Evolutionary conservation across 37 sponge, comb jelly and placozoan genomes (phyloP).

Genomic region (Eunapius fragilis): DNA sequence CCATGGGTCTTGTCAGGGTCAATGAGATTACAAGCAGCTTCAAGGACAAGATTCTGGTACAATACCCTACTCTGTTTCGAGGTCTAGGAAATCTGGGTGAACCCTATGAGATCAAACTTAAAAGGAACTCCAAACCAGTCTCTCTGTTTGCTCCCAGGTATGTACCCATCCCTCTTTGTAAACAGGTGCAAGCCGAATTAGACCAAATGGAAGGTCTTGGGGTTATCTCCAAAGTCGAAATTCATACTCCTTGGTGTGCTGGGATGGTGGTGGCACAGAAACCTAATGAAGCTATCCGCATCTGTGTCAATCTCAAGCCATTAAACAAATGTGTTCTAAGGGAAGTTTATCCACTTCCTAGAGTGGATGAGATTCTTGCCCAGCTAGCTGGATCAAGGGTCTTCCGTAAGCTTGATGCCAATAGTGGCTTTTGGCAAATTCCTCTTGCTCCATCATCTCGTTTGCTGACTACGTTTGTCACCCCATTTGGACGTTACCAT

Average conservation of each 20-base stretch:
- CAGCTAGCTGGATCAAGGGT: constrained; percentile 7
- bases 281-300: constrained; percentile 13
- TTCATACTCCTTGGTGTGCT: constrained; percentile 39
- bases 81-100: constrained; percentile 10
- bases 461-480: no score
- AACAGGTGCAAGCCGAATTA: constrained; percentile 12
- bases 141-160: constrained; percentile 9
- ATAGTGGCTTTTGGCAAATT: constrained; percentile 32
- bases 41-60: not conserved
- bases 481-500: no score
- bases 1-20: constrained; percentile 8
- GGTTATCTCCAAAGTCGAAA: constrained; percentile 24
- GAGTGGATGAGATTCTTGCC: no score
- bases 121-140: constrained; percentile 19
- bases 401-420: constrained; percentile 24
- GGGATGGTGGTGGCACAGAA: constrained; percentile 35
- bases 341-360: no score
- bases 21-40: not conserved
- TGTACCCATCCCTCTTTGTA: constrained; percentile 7
- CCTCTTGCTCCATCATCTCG: no score
- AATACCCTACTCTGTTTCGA: no score
- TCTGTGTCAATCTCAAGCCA: no score
- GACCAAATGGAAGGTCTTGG: constrained; percentile 23
- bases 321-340: no score
- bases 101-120: constrained; percentile 18